Evolutionary conservation across 1,140 invertebrate species (phyloP).

Genomic region (Drosophila pectinifera): DNA sequence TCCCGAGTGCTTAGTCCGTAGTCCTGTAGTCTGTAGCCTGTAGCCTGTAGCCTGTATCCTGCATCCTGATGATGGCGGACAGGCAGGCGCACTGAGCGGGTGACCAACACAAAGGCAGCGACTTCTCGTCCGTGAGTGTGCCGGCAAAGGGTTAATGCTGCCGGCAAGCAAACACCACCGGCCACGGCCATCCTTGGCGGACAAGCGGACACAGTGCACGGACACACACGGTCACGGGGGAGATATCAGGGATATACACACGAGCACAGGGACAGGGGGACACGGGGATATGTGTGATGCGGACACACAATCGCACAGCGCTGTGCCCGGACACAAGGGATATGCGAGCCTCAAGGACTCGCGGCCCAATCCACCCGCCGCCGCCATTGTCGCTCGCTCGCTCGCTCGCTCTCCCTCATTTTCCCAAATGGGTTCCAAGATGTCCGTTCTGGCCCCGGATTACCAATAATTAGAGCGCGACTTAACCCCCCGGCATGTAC

Average conservation of each 20-base stretch:
- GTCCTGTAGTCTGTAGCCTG: conserved; percentile 3
- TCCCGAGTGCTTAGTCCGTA: neutral
- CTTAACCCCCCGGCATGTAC: conserved; percentile 18
- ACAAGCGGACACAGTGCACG: conserved; percentile 22
- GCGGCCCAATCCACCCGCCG: conserved; percentile 70
- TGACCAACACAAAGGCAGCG: conserved; percentile 54
- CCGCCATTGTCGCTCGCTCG: conserved; percentile 63
- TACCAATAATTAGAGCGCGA: conserved; percentile 44
- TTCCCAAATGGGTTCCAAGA: conserved; percentile 20
- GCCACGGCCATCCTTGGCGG: conserved; percentile 50
- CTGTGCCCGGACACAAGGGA: conserved; percentile 31
- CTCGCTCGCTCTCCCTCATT: conserved; percentile 2
- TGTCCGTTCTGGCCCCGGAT: conserved; percentile 43
- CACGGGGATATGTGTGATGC: neutral
- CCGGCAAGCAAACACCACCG: conserved; percentile 79
- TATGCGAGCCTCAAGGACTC: conserved; percentile 2
- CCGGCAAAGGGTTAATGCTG: conserved; percentile 73
- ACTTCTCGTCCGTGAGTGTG: conserved; percentile 15
- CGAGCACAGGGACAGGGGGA: neutral
- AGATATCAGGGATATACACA: neutral
- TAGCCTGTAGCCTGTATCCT: neutral
- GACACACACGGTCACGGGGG: conserved; percentile 2
- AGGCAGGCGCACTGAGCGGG: conserved; percentile 78
- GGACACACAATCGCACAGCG: conserved; percentile 5
- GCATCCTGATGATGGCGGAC: conserved; percentile 59